Percentiles rank a stretch among this genome's conserved stretches.
Evolutionary conservation across 2,113 vertebrate species (phyloP).

Genomic region (Petrocephalus microphthalmus): DNA sequence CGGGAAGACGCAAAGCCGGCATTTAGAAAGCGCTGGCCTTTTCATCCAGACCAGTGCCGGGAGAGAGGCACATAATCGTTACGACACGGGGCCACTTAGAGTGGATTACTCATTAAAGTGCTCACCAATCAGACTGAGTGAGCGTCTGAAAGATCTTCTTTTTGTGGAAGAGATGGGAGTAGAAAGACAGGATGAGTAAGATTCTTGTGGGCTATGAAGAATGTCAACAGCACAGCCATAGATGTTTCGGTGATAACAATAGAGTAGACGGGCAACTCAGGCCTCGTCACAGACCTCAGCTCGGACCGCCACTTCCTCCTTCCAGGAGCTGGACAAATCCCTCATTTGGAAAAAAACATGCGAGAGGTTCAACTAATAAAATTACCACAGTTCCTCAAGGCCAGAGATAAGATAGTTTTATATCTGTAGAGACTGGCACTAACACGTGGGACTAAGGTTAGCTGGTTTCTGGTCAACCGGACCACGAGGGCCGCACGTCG

Average conservation of each 20-base stretch:
- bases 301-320: slow-evolving; percentile 26
- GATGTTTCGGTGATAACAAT: neutral
- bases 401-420: neutral
- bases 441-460: too few species aligned
- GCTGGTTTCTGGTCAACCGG: neutral
- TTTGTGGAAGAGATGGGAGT: neutral
- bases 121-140: neutral
- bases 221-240: neutral
- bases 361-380: slow-evolving; percentile 30
- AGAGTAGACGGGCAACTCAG: neutral
- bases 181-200: neutral
- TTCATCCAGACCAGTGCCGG: neutral
- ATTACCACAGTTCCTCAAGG: slow-evolving; percentile 28
- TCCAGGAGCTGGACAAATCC: neutral
- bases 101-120: neutral
- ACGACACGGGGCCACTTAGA: neutral
- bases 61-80: neutral
- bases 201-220: neutral
- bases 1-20: neutral
- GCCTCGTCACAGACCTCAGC: neutral
- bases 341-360: slow-evolving; percentile 19
- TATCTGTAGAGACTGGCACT: neutral
- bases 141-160: neutral
- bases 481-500: neutral
- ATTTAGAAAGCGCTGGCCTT: neutral